phyloP scores from a whole-genome alignment of 2,797 vertebrate species.

The Alca torda region DNA sequence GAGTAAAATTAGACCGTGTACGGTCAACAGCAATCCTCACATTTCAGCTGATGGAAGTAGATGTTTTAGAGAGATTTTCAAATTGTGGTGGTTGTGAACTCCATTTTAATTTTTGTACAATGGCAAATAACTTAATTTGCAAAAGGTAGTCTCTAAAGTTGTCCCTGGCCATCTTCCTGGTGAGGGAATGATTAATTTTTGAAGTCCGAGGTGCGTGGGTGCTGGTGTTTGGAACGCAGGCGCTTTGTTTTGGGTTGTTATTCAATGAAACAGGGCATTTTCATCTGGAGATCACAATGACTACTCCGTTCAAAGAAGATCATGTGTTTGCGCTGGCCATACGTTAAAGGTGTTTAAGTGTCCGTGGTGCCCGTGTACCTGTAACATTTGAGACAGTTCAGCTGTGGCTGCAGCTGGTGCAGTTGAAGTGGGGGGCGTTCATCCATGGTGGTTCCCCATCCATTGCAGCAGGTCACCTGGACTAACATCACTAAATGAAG shows the following conservation, averaged over 20 bases:
- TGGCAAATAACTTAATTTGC: background rate
- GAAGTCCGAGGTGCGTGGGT: background rate
- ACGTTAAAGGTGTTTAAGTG: background rate
- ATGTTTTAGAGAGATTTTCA: background rate
- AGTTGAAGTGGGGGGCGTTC: background rate
- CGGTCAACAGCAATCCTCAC: background rate
- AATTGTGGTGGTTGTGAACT: background rate
- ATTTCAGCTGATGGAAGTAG: background rate
- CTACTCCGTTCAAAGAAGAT: rapidly evolving
- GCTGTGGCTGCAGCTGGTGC: too few relatives aligned
- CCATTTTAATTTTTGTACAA: background rate
- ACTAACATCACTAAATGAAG: background rate
- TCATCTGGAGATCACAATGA: background rate
- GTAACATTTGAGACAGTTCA: background rate
- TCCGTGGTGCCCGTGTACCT: rapidly evolving
- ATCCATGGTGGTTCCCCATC: background rate
- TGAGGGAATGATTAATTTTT: rapidly evolving
- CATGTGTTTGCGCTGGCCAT: rapidly evolving
- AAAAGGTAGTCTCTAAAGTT: rapidly evolving
- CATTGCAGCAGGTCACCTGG: background rate
- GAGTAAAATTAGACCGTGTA: rapidly evolving
- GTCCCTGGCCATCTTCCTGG: background rate
- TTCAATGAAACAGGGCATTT: rapidly evolving
- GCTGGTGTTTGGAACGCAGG: background rate
- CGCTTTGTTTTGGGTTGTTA: rapidly evolving